Evolutionary conservation across 2,797 vertebrate genomes (phyloP), one percentile per base, ranked within the genome.

Genomic region (Brachyalestes nurse): DNA sequence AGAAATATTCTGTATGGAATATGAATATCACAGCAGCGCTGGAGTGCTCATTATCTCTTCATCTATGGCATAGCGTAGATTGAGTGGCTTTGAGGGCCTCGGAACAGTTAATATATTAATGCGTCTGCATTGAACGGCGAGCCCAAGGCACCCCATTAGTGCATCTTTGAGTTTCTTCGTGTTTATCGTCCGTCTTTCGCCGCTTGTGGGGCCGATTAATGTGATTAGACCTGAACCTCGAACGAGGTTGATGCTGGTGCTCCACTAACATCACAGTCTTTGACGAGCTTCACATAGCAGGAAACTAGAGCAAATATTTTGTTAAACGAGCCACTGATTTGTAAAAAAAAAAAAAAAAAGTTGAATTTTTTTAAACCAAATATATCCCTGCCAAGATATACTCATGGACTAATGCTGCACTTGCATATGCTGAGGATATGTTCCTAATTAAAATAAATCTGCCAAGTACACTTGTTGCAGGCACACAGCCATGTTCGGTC

Each of bases 21-120:
- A 17, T 55, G 70, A 38, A 19, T 28, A 47, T 25, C 14, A 49
- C 6, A 72, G 40, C 49, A 17, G 67, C 7, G 25, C 16, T 55
- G 45, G 64, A 66, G 64, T 3, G 16, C 64, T 66, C 34, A 6
- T 66, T 72, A 72, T 55, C 67, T 69, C 38, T 45, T 49, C 47
- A 49, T 49, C 21, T 16, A 6, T 6, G 16, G 25, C 1, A 28
- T 28, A 8, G 65, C 34, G 5, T 17, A 28, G 49, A 55, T 38
- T 53, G 28, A 34, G 17, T 72, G 16, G 23, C n/a, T 70, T 70
- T 70, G 45, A 70, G 51, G 70, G 28, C 25, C 49, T 72, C 28
- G 49, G 14, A 34, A 53, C 19, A 5, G 49, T 34, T 28, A 34
- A 45, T 72, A 38, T 28, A 55, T 47, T 53, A 1, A 55, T 17